Base-by-base conservation (phyloP, 2,888 invertebrate genomes). In the Drosophila nigricruria region DNA sequence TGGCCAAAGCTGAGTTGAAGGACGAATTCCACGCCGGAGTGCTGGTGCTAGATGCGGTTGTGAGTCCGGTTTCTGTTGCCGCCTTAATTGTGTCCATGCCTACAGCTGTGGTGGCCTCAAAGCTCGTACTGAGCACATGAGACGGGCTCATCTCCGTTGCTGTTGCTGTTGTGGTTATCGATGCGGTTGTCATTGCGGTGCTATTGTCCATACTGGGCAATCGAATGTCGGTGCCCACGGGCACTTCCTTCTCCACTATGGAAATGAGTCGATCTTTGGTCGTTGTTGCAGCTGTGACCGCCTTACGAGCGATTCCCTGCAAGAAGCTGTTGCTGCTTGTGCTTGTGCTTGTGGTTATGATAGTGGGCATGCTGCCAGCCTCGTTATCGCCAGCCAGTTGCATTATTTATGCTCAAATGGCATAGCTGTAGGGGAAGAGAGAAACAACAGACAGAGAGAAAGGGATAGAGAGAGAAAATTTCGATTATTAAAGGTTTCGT, bases 1-100 rank as follows among this genome's bases (percentile, higher is more conserved):
- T 82, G 69, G 77, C 81, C 38, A 78, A 65, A n/a, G 73, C 66
- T n/a, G 79, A 53, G 34, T 64, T 52, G 14, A 77, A 59, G 45
- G 86, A 74, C 32, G 72, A 23, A 58, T 72, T 74, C 75, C 70
- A 68, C 25, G 56, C 34, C 0, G 59, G n/a, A 25, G 27, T 62
- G 56, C 42, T 56, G 66, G 49, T 63, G 67, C 16, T 54, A 50
- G 27, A n/a, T 12, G 9, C 20, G 23, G 23, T 5, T 38, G 12
- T 9, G 4, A 52, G 50, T 52, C 34, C 50, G 34, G 50, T 4
- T 6, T 54, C 53, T n/a, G 36, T 25, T 25, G 16, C 25, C 25
- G 36, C n/a, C 27, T 27, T 18, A 16, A 18, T 18, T 27, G 40
- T 10, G 20, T 73, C 56, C 43, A 70, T 10, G 25, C 30, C 27